Percentiles rank a stretch among this genome's conserved stretches.
These are phyloP conservation scores for Chitala chitala DNA, from an alignment of 2,113 vertebrate species.

Conservation along the genomic window DNA sequence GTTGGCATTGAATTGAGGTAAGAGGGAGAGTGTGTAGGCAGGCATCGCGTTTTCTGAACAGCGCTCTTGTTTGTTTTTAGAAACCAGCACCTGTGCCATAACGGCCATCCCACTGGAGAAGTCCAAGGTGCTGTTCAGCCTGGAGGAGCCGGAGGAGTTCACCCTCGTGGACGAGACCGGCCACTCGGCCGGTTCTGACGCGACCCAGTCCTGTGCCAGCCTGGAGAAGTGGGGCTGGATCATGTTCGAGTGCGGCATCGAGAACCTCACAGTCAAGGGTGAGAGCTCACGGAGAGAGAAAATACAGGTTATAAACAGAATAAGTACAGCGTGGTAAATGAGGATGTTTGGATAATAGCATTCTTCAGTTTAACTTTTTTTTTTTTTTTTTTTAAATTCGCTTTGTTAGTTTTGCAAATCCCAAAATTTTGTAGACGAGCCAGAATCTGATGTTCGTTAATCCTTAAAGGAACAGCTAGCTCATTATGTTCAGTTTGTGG, in stretches of 20 bases:
- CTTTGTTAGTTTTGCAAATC: no score
- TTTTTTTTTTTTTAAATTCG: no score
- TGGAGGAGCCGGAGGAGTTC: constrained; percentile 93
- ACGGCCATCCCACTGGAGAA: constrained; percentile 97
- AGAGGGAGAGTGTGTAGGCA: neutral
- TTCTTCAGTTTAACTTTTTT: no score
- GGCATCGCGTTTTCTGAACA: neutral
- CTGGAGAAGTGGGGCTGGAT: constrained; percentile 99
- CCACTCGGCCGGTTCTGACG: constrained; percentile 64
- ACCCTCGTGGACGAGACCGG: constrained; percentile 88
- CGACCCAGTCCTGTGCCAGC: constrained; percentile 66
- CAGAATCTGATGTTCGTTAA: no score
- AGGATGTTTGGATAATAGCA: no score
- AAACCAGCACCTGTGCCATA: constrained; percentile 70
- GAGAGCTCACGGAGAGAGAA: constrained; percentile 7
- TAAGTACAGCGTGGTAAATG: no score
- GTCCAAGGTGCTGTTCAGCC: constrained; percentile 95
- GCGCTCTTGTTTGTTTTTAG: neutral
- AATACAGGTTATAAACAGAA: neutral
- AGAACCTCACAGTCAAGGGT: constrained; percentile 97
- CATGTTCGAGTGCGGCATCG: constrained; percentile 98
- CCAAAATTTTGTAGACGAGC: no score
- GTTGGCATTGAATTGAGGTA: neutral
- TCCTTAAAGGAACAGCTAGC: no score
- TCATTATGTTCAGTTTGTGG: no score